Conservation (phyloP, 2,888 invertebrate species). For the Sinopyrophorus schimmeli region DNA sequence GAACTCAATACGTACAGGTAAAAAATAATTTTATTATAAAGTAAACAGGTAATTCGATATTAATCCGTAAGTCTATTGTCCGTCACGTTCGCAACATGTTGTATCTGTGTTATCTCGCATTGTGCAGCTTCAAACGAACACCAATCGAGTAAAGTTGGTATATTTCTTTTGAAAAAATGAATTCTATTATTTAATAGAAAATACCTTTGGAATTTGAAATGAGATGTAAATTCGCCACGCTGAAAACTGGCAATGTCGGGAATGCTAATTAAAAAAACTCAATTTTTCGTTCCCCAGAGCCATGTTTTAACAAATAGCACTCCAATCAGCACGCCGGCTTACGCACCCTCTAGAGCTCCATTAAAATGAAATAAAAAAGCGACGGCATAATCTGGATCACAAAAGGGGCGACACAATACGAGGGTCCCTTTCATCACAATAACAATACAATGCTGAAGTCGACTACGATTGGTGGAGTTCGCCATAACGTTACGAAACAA, state of each 20-base stretch:
- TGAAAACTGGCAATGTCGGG: slow-evolving; percentile 31
- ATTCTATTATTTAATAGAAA: not conserved
- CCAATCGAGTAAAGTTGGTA: slow-evolving; percentile 1
- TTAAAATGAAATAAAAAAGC: slow-evolving; percentile 48
- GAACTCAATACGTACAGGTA: not conserved
- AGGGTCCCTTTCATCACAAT: slow-evolving; percentile 46
- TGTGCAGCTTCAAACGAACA: not conserved
- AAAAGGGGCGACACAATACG: slow-evolving; percentile 44
- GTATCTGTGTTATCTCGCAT: slow-evolving; percentile 3
- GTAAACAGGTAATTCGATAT: slow-evolving; percentile 8
- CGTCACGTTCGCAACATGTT: not conserved
- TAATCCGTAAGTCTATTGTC: slow-evolving; percentile 5
- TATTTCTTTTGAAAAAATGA: too few relatives aligned
- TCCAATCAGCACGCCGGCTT: slow-evolving; percentile 39
- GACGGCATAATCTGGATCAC: slow-evolving; percentile 48
- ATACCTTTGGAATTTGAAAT: slow-evolving; percentile 20
- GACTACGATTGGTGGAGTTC: slow-evolving; percentile 46
- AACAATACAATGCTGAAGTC: slow-evolving; percentile 45
- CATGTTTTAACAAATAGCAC: slow-evolving; percentile 40
- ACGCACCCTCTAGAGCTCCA: slow-evolving; percentile 41
- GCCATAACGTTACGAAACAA: slow-evolving; percentile 45
- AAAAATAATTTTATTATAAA: slow-evolving; percentile 10
- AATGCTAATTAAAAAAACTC: slow-evolving; percentile 39
- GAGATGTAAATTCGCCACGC: slow-evolving; percentile 26
- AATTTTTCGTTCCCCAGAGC: slow-evolving; percentile 36